Base-by-base conservation (phyloP, 2,797 vertebrate species). In the Syndactyla subalaris region DNA sequence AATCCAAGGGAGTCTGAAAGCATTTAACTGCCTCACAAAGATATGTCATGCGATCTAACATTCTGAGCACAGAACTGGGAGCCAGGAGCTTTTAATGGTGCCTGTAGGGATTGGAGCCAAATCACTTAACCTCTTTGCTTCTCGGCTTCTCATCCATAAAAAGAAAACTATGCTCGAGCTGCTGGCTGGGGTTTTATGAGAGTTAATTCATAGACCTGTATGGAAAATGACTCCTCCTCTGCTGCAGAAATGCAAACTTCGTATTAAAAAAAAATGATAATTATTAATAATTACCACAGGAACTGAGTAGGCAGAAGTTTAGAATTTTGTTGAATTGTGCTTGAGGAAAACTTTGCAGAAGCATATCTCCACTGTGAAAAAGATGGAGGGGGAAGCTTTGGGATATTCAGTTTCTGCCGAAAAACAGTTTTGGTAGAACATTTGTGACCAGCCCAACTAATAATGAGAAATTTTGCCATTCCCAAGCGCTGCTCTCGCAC, bases 41-140 rank as follows among this genome's bases (percentile, higher is more conserved):
- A 95, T 95, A 95, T 95, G 93, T 94, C 95, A 96, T 97, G 95
- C 94, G 89, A 96, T 95, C 93, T 96, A 95, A 94, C 96, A 88
- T 93, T 96, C 93, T 96, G 91, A 96, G 88, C 93, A 95, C 92
- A 96, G 96, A 96, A 96, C 92, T 89, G 95, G 93, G 93, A 96
- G 92, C 95, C 96, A 94, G 93, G 91, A 96, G 95, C 95, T 97
- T 96, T 96, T 96, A 95, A 97, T 96, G 92, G 95, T 94, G 94
- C 91, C 92, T 94, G 65, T 86, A 95, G 92, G 94, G 95, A 94
- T 58, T 93, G 91, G 46, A 93, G 96, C 85, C 87, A 91, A 71
- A 83, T 94, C 94, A 89, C 74, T 84, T 91, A 85, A 92, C 88
- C 95, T 82, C 88, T 94, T 85, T 89, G 76, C 86, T 87, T 93